Evolutionary conservation across 1,140 invertebrate species (phyloP), one percentile per base, ranked within the genome.

Genomic region (Neomicropteryx cornuta): DNA sequence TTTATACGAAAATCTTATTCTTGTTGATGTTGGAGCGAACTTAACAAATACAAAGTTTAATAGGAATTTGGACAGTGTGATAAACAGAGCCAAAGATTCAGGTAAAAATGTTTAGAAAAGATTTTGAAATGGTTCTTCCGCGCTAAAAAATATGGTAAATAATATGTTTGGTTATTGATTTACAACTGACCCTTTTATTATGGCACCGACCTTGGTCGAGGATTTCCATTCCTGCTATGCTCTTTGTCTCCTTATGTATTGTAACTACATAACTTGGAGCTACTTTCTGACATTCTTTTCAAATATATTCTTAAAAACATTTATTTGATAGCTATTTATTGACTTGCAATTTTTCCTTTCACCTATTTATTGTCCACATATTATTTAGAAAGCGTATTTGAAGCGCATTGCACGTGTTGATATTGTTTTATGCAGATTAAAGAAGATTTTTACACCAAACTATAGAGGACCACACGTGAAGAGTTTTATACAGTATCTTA

Each of bases 31-130:
- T 43, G 91, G 90, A 52, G 89, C 91, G 13, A 96, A 95, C 77
- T 70, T 97, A 48, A 93, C 87, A 3, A 95, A 95, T 69, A 93
- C 92, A 62, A 94, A 94, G 59, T 96, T 88, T 62, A 75, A 77
- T 52, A 76, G 88, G 57, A 92, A 96, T 73, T 70, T 94, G 52
- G 88, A 95, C 68, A 84, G 86, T 44, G 92, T 97, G 3, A 72
- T 97, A 41, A 81, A 90, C 64, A 73, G 91, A 61, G 89, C 90
- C 41, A 87, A 88, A 72, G 87, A 93, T 75, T 77, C 89, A 62
- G 90, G 87, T 87, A 68, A 53, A 42, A 48, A 24, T 38, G 32
- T n/a, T 21, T 17, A 13, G 20, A 38, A 20, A 27, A 22, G 1
- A 17, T 35, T 23, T 14, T 21, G 28, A 19, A 36, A 16, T 33